These are phyloP conservation scores for Campylomormyrus tamandua DNA, from an alignment of 2,113 vertebrate species.

Conservation along the genomic window DNA sequence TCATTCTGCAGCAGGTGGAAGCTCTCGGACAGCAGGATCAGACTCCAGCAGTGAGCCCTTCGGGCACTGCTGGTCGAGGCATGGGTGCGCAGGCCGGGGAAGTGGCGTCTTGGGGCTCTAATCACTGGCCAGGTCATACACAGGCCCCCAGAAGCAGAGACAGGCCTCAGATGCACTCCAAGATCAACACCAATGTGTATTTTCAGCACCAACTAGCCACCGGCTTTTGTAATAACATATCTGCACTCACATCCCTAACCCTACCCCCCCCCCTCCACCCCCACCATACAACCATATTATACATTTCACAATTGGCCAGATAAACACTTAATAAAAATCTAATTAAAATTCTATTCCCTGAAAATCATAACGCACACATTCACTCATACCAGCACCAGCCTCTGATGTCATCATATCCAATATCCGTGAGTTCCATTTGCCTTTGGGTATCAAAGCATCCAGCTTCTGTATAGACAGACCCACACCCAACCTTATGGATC, in stretches of 20 bases:
- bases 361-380: constrained; percentile 13
- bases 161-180: constrained; percentile 74
- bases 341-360: not conserved
- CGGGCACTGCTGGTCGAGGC: constrained; percentile 53
- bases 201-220: constrained; percentile 56
- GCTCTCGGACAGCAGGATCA: constrained; percentile 57
- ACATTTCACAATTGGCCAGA: not conserved
- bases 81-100: constrained; percentile 47
- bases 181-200: constrained; percentile 54
- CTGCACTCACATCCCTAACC: not conserved
- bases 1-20: not conserved
- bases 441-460: not conserved
- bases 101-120: constrained; percentile 56
- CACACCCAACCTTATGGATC: not conserved
- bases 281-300: not conserved
- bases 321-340: not conserved
- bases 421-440: constrained; percentile 30
- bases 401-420: constrained; percentile 68
- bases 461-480: not conserved
- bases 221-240: constrained; percentile 31
- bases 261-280: not conserved
- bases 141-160: constrained; percentile 37
- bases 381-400: constrained; percentile 45
- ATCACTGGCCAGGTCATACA: constrained; percentile 56
- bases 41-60: constrained; percentile 48